A percentile compares a stretch with the other conserved stretches of the same genome.
phyloP scores from a whole-genome alignment of 2,888 invertebrate species.

The Schizaphis graminum region DNA sequence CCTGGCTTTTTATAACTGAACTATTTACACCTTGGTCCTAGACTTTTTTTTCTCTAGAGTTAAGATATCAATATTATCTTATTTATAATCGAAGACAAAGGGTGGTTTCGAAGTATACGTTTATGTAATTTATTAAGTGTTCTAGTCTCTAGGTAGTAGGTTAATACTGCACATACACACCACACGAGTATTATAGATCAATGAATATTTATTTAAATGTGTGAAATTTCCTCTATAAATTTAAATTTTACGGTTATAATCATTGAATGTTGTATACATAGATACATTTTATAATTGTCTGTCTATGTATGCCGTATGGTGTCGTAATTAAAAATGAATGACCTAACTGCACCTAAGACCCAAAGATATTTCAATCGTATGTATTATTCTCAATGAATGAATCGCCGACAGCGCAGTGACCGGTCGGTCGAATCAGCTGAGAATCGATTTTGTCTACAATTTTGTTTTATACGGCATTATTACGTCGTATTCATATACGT shows the following conservation, averaged over 20 bases:
- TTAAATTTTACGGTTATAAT: not conserved
- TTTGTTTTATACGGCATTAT: not conserved
- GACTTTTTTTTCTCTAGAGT: not conserved
- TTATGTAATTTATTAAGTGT: too few species aligned
- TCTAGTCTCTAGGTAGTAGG: too few species aligned
- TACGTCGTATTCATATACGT: not conserved
- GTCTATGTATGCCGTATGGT: not conserved
- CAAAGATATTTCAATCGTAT: not conserved
- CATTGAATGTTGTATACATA: not conserved
- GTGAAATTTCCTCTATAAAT: not conserved
- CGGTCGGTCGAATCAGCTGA: conserved; percentile 8
- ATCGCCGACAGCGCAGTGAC: not conserved
- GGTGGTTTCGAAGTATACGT: not conserved
- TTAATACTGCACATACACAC: too few species aligned
- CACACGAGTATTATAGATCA: not conserved
- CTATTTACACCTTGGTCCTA: not conserved
- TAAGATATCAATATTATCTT: not conserved
- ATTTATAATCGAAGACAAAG: not conserved
- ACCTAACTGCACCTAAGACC: not conserved
- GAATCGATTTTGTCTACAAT: conserved; percentile 20
- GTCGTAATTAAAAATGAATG: conserved; percentile 12
- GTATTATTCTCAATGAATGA: conserved; percentile 26
- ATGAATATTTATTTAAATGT: not conserved
- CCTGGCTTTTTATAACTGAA: not conserved
- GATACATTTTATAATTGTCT: not conserved